Percentiles rank a stretch among this genome's conserved stretches.
Conservation (phyloP, 1,140 invertebrate species). For the Drosophila seguyi region DNA sequence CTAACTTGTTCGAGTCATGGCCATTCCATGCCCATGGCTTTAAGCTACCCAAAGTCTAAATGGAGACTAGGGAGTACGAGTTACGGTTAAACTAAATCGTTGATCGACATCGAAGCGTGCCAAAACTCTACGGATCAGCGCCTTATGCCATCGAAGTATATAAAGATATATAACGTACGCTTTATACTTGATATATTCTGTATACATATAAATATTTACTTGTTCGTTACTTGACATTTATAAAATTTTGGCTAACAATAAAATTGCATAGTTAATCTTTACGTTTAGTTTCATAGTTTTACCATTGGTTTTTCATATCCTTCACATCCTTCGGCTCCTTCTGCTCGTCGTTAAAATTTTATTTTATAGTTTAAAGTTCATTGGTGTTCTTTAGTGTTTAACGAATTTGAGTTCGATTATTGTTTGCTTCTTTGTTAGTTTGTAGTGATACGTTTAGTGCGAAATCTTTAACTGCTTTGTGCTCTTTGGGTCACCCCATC, state of each 20-base stretch:
- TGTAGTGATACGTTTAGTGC: constrained; percentile 80
- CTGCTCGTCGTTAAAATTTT: constrained; percentile 20
- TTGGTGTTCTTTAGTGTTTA: constrained; percentile 73
- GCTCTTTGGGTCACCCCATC: constrained; percentile 28
- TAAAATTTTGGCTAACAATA: constrained; percentile 84
- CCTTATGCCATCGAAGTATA: constrained; percentile 59
- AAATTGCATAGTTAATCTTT: constrained; percentile 76
- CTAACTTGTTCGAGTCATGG: constrained; percentile 8
- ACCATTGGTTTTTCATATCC: constrained; percentile 44
- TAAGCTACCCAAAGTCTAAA: constrained; percentile 35
- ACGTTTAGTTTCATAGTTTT: constrained; percentile 69
- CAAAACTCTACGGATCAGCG: constrained; percentile 63
- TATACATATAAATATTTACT: constrained; percentile 78
- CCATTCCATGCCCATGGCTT: no score
- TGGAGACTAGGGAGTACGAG: constrained; percentile 24
- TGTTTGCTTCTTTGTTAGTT: constrained; percentile 64
- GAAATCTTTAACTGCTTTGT: constrained; percentile 77
- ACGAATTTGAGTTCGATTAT: constrained; percentile 76
- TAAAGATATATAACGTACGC: constrained; percentile 47
- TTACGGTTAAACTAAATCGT: constrained; percentile 25
- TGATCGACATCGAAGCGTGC: constrained; percentile 33
- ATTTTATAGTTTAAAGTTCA: constrained; percentile 56
- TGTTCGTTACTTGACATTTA: constrained; percentile 81
- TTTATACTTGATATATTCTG: constrained; percentile 57
- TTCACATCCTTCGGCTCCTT: neutral